A percentile compares a stretch with the other conserved stretches of the same genome.
Evolutionary conservation across 2,797 vertebrate species (phyloP).

Genomic region (Gymnothorax reevesii): DNA sequence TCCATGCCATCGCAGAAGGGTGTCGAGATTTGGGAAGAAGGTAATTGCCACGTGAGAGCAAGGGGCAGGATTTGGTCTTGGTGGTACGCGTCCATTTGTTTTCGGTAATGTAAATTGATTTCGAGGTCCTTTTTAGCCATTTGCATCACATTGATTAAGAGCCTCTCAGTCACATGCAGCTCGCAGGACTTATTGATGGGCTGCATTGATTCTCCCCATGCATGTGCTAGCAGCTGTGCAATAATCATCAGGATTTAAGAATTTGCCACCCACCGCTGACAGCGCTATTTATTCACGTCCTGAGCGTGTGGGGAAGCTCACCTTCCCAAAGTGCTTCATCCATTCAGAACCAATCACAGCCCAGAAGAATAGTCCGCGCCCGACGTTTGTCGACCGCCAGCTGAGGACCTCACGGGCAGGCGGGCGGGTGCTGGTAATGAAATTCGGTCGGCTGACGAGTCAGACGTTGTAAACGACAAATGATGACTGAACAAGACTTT

Average conservation of each 20-base stretch:
- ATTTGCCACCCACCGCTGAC: slow-evolving; percentile 18
- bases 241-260: slow-evolving; percentile 32
- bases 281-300: slow-evolving; percentile 7
- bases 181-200: slow-evolving; percentile 25
- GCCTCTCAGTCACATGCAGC: slow-evolving; percentile 28
- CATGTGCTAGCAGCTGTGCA: slow-evolving; percentile 17
- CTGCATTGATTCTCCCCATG: slow-evolving; percentile 41
- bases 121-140: slow-evolving; percentile 68
- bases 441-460: background rate
- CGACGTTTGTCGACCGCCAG: background rate
- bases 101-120: slow-evolving; percentile 81
- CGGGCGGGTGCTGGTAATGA: slow-evolving; percentile 1
- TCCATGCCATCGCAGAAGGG: background rate
- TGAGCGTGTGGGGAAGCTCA: background rate
- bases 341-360: slow-evolving; percentile 9
- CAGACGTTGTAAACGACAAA: background rate
- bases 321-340: slow-evolving; percentile 1
- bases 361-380: background rate
- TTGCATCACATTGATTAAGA: slow-evolving; percentile 72
- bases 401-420: background rate
- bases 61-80: slow-evolving; percentile 55
- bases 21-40: slow-evolving; percentile 56
- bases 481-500: background rate
- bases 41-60: slow-evolving; percentile 72
- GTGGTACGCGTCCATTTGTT: slow-evolving; percentile 72